Base-by-base conservation (phyloP, 2,888 invertebrate genomes). In the Caenorhabditis sp. region DNA sequence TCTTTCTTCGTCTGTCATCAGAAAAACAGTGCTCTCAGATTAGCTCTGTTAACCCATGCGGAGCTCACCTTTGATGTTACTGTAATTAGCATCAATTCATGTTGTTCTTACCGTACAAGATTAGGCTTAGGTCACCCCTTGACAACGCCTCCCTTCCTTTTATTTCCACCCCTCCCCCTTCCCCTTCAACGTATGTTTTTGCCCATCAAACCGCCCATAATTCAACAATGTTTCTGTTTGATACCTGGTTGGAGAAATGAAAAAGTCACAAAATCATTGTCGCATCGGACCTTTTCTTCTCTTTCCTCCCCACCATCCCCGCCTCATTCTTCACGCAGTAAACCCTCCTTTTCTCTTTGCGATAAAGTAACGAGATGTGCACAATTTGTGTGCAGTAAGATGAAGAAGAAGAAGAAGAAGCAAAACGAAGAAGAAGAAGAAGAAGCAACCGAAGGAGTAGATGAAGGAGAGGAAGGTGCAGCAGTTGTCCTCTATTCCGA, bases 201-300 rank as follows among this genome's bases (percentile, higher is more conserved):
- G 38, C 4, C 61, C 35, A 38, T 38, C 41, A 59, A 73, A 63
- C 51, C 49, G 14, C 19, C 74, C 61, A 63, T 61, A 77, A 69
- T 61, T 59, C 51, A 69, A 61, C 38, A 69, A 61, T 41, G 58
- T 68, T 68, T 68, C 68, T 61, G 77, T 77, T 77, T 77, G 69
- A 68, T 66, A 59, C 61, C 69, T 47, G 35, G 24, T 14, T n/a
- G 28, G 44, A 4, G 31, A 6, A 0, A 54, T 26, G 54, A 54
- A 68, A 68, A 68, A 68, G 68, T 68, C 54, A 68, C 68, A 68
- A 59, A 70, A 76, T 61, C 63, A 47, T 28, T 22, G 58, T 44
- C 56, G 26, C 44, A 7, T 22, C 22, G 61, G 31, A 12, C 31
- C 35, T 68, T 54, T 70, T 26, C 41, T 66, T 35, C 58, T 59